These are phyloP conservation scores for Pterobdella sp. DNA, from an alignment of 2,888 invertebrate species.

Conservation along the genomic window DNA sequence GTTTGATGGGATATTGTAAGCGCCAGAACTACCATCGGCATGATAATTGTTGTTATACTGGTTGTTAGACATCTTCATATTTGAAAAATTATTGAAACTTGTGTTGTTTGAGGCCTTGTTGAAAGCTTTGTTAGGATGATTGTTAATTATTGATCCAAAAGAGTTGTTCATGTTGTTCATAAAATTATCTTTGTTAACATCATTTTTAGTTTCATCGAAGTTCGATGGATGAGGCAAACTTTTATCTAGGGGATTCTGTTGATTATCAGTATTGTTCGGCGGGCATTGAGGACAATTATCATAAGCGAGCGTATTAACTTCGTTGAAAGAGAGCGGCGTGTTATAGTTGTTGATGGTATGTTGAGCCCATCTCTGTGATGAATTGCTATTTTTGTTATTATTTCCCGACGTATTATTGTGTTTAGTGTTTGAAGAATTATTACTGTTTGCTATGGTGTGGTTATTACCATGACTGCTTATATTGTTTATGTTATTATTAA, in stretches of 20 bases:
- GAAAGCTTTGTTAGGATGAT: background rate
- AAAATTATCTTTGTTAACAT: slow-evolving; percentile 1
- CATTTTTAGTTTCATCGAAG: no score
- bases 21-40: background rate
- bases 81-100: background rate
- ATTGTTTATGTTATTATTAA: background rate
- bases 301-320: no score
- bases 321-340: no score
- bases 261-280: no score
- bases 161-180: background rate
- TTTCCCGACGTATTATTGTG: background rate
- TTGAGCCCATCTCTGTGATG: slow-evolving; percentile 9
- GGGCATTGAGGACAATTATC: no score
- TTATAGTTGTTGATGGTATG: slow-evolving; percentile 7
- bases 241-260: no score
- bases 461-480: background rate
- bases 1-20: background rate
- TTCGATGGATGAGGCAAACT: no score
- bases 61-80: background rate
- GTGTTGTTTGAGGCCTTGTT: background rate
- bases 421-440: background rate
- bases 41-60: slow-evolving; percentile 2
- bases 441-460: background rate
- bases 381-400: background rate
- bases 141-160: background rate